A percentile compares a stretch with the other conserved stretches of the same genome.
These are phyloP conservation scores for Cheirogaleus medius DNA, from an alignment of 2,113 vertebrate species.

Conservation along the genomic window DNA sequence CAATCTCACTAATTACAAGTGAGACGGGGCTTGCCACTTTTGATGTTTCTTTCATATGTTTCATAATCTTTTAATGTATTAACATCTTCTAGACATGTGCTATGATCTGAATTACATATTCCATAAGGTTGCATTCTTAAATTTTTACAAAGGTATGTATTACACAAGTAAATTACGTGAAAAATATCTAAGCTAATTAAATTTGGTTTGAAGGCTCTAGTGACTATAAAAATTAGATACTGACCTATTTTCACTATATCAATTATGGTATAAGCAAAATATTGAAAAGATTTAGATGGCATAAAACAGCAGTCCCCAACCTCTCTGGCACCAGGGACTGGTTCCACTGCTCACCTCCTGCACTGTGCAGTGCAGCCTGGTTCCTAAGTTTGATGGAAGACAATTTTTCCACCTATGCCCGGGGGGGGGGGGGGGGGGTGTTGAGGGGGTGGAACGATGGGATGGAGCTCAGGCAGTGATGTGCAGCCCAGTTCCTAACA, in stretches of 20 bases:
- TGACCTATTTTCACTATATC: constrained; percentile 50
- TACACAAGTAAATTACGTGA: constrained; percentile 15
- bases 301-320: not conserved
- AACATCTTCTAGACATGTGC: not conserved
- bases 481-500: too few relatives aligned
- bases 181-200: constrained; percentile 33
- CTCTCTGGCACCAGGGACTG: too few relatives aligned
- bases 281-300: constrained; percentile 14
- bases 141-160: constrained; percentile 19
- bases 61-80: not conserved
- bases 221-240: constrained; percentile 53
- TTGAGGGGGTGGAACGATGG: too few relatives aligned
- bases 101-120: constrained; percentile 4
- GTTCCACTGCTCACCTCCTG: too few relatives aligned
- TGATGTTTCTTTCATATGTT: not conserved
- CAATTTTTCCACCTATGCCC: too few relatives aligned
- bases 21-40: not conserved
- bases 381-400: too few relatives aligned
- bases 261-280: constrained; percentile 36
- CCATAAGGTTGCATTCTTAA: not conserved
- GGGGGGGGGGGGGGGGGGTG: too few relatives aligned
- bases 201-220: constrained; percentile 27
- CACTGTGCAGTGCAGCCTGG: too few relatives aligned
- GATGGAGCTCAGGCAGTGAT: too few relatives aligned
- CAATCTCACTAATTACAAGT: not conserved